Percentiles rank a stretch among this genome's conserved stretches.
phyloP scores from a whole-genome alignment of 2,797 vertebrate genomes.

The Saguinus oedipus region DNA sequence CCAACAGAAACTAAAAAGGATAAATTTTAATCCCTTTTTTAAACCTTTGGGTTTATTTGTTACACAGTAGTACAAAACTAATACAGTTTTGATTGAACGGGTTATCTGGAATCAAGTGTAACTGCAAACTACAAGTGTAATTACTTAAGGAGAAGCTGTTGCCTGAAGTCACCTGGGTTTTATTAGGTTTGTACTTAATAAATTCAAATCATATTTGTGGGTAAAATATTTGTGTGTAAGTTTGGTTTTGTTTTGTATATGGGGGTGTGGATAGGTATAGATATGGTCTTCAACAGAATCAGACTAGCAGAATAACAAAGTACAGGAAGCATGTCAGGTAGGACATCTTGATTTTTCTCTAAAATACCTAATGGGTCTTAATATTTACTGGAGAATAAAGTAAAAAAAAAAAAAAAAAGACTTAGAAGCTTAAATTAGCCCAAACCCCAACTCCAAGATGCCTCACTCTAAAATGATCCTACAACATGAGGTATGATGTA shows the following conservation, averaged over 20 bases:
- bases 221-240: neutral
- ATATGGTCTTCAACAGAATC: neutral
- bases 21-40: neutral
- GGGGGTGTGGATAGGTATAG: neutral
- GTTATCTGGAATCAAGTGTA: neutral
- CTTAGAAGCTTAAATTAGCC: neutral
- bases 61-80: neutral
- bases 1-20: neutral
- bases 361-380: neutral
- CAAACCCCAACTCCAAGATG: neutral
- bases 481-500: neutral
- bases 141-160: neutral
- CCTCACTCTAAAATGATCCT: neutral
- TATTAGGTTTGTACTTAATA: neutral
- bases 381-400: neutral
- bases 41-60: neutral
- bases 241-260: neutral
- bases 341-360: neutral
- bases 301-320: neutral
- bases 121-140: too few species aligned
- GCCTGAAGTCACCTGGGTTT: neutral
- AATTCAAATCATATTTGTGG: neutral
- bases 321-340: neutral
- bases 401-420: neutral
- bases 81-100: neutral